Evolutionary conservation across 1,140 invertebrate genomes (phyloP), one percentile per base, ranked within the genome.

Genomic region (Apolygus lucorum): DNA sequence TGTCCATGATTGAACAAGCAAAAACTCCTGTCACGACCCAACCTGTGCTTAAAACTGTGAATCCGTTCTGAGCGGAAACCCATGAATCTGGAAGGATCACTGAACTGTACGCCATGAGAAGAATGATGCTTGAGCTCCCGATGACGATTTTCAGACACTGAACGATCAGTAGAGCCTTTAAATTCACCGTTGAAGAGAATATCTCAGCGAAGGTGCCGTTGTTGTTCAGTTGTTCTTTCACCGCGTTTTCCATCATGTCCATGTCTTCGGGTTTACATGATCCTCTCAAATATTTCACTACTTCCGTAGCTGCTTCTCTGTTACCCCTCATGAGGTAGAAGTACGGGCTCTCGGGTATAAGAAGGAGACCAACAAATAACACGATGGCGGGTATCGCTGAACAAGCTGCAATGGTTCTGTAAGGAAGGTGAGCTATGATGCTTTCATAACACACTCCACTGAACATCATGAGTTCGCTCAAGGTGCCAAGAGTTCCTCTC

Each of bases 261-360:
- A 65, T 26, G 17, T 71, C 71, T 14, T 71, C 71, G 4, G 65
- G 52, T 65, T 70, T 54, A 1, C 28, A 63, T 2, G 27, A 49
- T 26, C 69, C 69, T 1, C 92, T 81, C 0, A 96, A 79, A 73
- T 83, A 88, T 64, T 83, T 80, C 70, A 95, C 77, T 2, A 88
- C 79, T 1, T 81, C 74, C 0, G 84, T 76, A 0, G 91, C 92
- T 1, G 86, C 84, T 4, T 83, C 77, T 42, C 81, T 81, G n/a
- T 84, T 80, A 75, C 83, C 81, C 74, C 84, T 84, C 2, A 79
- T 78, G 0, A 91, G 78, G 52, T 88, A 80, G 71, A 84, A 91
- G 67, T 86, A 87, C 0, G 93, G 93, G 29, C 90, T 89, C 76
- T 96, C 93, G 0, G 92, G 92, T 80, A 93, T 87, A 59, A 87